Base-by-base conservation (phyloP, 2,888 invertebrate species). In the Agriopis leucophaearia region DNA sequence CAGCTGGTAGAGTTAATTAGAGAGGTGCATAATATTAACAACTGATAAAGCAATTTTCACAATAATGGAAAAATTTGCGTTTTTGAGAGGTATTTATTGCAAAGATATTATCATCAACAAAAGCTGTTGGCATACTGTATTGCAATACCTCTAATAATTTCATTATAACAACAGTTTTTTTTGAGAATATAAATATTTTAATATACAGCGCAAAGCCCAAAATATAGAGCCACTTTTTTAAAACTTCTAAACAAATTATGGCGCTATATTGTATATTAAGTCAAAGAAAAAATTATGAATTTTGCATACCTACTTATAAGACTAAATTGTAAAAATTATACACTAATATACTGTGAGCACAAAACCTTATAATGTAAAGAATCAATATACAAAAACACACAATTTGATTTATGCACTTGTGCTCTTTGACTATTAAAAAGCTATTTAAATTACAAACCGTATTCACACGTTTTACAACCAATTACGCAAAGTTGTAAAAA, bases 401-500 rank as follows among this genome's bases (percentile, higher is more conserved):
- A 44, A 48, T 66, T 68, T 66, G 64, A 71, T 71, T 64, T 66
- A 72, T 67, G 51, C 51, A 42, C 45, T 18, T 55, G 61, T 50
- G 61, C 56, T 64, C 59, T 64, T 71, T 70, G 70, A 70, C 52
- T 69, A 55, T 61, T 52, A 64, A 69, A 64, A 62, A 27, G 67
- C 58, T 54, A 48, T 52, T 51, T 57, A 16, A 16, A 58, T 9
- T 13, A 61, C 52, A 51, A 18, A 5, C 12, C 35, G 40, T 69
- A 66, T 71, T 69, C 70, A 62, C 68, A 57, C 61, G 64, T 57
- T 72, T 74, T 72, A 72, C 69, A 66, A 70, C 64, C 69, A 64
- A 71, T 71, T 70, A 69, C 70, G 65, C 55, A 45, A 66, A 70
- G 67, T 69, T 71, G 73, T 73, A 74, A 73, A 69, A 52, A 66